Percentiles rank a stretch among this genome's conserved stretches.
phyloP scores from a whole-genome alignment of 2,888 invertebrate genomes.

The Dryadula phaetusa region DNA sequence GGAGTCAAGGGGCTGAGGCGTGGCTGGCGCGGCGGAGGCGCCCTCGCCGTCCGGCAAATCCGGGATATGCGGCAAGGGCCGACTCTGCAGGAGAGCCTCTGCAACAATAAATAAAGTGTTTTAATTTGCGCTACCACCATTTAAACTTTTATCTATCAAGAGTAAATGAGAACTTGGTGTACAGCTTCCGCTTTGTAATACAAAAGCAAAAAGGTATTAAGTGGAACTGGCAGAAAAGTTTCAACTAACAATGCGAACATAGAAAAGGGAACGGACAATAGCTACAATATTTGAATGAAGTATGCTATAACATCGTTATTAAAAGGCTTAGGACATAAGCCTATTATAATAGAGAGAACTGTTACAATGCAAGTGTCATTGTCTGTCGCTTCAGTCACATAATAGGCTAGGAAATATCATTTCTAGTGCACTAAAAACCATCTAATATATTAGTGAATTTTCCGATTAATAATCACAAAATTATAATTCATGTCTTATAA shows the following conservation, averaged over 20 bases:
- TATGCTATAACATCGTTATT: conserved; percentile 34
- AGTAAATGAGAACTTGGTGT: conserved; percentile 5
- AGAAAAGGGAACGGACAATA: conserved; percentile 13
- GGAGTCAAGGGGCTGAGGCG: conserved; percentile 73
- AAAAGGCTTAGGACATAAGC: conserved; percentile 39
- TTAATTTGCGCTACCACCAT: conserved; percentile 8
- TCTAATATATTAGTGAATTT: not conserved
- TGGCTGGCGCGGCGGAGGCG: conserved; percentile 61
- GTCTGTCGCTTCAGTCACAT: conserved; percentile 7
- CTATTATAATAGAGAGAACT: conserved; percentile 36
- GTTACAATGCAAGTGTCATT: conserved; percentile 28
- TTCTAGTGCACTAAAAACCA: not conserved
- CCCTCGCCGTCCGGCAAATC: conserved; percentile 89
- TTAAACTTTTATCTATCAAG: not conserved
- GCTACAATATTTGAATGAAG: conserved; percentile 25
- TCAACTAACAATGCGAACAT: conserved; percentile 10
- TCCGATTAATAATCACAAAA: not conserved
- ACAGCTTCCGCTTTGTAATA: not conserved
- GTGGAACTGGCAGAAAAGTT: conserved; percentile 19
- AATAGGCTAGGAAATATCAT: not conserved
- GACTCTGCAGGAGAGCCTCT: conserved; percentile 97
- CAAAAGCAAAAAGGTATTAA: not conserved
- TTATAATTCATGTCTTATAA: not conserved
- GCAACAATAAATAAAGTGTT: conserved; percentile 65
- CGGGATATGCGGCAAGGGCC: conserved; percentile 97